A percentile compares a stretch with the other conserved stretches of the same genome.
Evolutionary conservation across 2,113 vertebrate species (phyloP).

Genomic region (Myrmecobius fasciatus): DNA sequence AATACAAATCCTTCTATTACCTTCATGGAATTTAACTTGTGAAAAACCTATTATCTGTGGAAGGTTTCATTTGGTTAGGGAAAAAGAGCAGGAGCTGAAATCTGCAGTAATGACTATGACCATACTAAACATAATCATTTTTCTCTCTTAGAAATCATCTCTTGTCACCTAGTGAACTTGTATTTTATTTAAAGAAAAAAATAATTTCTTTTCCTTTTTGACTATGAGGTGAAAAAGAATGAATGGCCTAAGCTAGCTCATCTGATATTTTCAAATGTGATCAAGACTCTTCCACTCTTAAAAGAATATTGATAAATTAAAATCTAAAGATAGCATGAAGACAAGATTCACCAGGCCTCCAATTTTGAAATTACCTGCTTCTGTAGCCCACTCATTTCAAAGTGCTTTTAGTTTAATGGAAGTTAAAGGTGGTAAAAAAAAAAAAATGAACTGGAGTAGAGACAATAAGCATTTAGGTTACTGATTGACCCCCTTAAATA

Average conservation of each 20-base stretch:
- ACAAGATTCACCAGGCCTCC: constrained; percentile 46
- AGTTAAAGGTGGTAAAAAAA: constrained; percentile 48
- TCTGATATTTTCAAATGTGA: constrained; percentile 76
- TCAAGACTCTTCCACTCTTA: constrained; percentile 70
- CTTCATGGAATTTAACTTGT: constrained; percentile 23
- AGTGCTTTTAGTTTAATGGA: not conserved
- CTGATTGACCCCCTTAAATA: not conserved
- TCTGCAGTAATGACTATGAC: constrained; percentile 12
- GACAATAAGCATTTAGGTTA: not conserved
- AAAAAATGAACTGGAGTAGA: not conserved
- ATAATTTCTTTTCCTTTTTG: constrained; percentile 60
- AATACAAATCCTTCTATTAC: constrained; percentile 40
- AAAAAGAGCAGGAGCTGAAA: constrained; percentile 44
- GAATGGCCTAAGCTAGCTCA: constrained; percentile 62
- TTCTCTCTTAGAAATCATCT: constrained; percentile 40
- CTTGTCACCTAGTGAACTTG: constrained; percentile 58
- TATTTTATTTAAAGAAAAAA: constrained; percentile 60
- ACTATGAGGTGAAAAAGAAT: constrained; percentile 67
- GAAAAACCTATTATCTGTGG: constrained; percentile 23
- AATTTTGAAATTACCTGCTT: constrained; percentile 29
- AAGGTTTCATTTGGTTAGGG: constrained; percentile 42
- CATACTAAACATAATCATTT: constrained; percentile 13
- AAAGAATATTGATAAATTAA: constrained; percentile 67
- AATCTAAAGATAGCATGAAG: constrained; percentile 56
- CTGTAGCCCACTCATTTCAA: not conserved